Percentiles rank a stretch among this genome's conserved stretches.
These are phyloP conservation scores for Macrophya alboannulata DNA, from an alignment of 2,888 invertebrate genomes.

Conservation along the genomic window DNA sequence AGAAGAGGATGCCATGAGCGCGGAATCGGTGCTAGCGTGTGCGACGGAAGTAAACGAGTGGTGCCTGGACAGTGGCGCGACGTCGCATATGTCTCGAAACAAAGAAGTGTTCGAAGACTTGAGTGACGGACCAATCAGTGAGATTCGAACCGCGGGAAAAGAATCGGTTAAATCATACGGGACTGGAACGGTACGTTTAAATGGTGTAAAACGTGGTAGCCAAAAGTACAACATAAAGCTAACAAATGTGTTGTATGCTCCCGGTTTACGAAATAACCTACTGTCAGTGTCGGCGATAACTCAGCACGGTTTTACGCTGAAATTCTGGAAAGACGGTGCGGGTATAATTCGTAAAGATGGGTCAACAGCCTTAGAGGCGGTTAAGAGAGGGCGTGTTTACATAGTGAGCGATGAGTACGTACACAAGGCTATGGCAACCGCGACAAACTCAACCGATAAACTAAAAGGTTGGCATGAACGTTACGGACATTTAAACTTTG, in stretches of 20 bases:
- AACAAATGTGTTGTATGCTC: conserved; percentile 65
- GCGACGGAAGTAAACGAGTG: conserved; percentile 35
- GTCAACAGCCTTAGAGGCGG: neutral
- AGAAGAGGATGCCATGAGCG: conserved; percentile 7
- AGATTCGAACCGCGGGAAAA: conserved; percentile 51
- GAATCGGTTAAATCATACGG: conserved; percentile 57
- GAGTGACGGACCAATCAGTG: neutral
- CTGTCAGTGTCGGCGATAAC: conserved; percentile 69
- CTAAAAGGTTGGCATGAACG: conserved; percentile 62
- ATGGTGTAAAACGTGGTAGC: neutral
- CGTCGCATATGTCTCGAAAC: conserved; percentile 56
- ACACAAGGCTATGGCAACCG: conserved; percentile 15
- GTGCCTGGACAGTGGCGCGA: conserved; percentile 58
- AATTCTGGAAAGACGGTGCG: conserved; percentile 63
- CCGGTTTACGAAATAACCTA: conserved; percentile 67
- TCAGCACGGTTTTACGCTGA: conserved; percentile 66
- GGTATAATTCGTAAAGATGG: conserved; percentile 63
- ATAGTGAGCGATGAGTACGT: conserved; percentile 37
- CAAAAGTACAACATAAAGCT: conserved; percentile 59
- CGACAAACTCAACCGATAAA: neutral
- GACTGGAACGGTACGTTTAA: conserved; percentile 55
- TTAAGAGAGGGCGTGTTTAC: conserved; percentile 52
- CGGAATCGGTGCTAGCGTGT: neutral
- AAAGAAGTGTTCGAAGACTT: conserved; percentile 18
- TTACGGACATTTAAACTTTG: conserved; percentile 63